Conservation (phyloP, 2,888 invertebrate species). For the Tetanocera ferruginea region DNA sequence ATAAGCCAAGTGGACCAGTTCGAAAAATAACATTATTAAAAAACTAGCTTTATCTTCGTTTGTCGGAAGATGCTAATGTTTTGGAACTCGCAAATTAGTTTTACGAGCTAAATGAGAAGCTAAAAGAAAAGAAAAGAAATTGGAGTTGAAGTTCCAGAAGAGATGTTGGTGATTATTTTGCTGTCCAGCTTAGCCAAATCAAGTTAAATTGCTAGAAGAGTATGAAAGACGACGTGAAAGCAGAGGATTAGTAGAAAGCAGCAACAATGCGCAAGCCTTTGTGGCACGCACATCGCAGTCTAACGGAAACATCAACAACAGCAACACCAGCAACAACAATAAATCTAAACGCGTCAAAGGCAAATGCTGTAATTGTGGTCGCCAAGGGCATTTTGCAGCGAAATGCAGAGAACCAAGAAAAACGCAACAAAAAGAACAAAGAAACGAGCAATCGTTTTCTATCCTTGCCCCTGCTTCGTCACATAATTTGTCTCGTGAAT, state of each 20-base stretch:
- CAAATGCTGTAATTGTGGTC: background rate
- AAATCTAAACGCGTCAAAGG: background rate
- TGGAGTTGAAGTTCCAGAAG: background rate
- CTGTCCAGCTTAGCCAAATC: slow-evolving; percentile 31
- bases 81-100: slow-evolving; percentile 39
- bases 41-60: slow-evolving; percentile 22
- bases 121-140: slow-evolving; percentile 34
- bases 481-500: background rate
- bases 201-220: slow-evolving; percentile 20
- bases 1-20: slow-evolving; percentile 40
- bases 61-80: slow-evolving; percentile 22
- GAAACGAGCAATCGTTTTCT: background rate
- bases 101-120: slow-evolving; percentile 32
- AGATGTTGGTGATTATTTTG: slow-evolving; percentile 28
- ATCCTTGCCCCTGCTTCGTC: background rate
- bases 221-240: background rate
- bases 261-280: background rate
- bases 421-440: background rate
- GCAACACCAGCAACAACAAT: background rate
- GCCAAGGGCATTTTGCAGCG: background rate
- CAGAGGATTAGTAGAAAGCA: background rate
- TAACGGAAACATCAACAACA: background rate
- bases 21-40: slow-evolving; percentile 23
- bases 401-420: slow-evolving; percentile 7
- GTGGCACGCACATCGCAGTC: background rate